Conservation (phyloP, 2,888 invertebrate species). For the Pasiphila rectangulata region DNA sequence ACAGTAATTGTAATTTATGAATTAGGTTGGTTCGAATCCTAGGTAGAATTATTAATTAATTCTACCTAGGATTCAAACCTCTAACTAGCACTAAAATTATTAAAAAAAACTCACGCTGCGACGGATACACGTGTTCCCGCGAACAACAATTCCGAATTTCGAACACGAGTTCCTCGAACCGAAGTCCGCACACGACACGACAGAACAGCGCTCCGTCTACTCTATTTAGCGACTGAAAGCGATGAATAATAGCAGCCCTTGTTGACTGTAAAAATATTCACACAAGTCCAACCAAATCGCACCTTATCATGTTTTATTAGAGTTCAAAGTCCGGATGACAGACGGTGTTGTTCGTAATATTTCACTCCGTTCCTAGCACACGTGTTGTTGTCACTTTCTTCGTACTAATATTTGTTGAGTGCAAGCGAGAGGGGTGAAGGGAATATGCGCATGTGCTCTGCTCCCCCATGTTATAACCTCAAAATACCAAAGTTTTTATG, state of each 20-base stretch:
- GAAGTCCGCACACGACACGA: slow-evolving; percentile 39
- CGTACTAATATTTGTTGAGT: slow-evolving; percentile 30
- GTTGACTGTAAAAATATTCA: slow-evolving; percentile 55
- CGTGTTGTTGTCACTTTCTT: slow-evolving; percentile 53
- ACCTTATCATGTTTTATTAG: slow-evolving; percentile 36
- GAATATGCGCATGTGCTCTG: slow-evolving; percentile 59
- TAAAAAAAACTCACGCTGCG: slow-evolving; percentile 27
- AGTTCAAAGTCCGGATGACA: slow-evolving; percentile 35
- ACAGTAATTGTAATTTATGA: no score
- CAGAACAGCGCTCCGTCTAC: slow-evolving; percentile 54
- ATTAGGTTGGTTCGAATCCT: no score
- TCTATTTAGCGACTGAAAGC: slow-evolving; percentile 48
- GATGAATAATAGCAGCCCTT: slow-evolving; percentile 48
- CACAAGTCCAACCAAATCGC: slow-evolving; percentile 38
- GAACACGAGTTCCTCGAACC: slow-evolving; percentile 26
- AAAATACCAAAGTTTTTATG: slow-evolving; percentile 56
- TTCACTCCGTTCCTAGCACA: slow-evolving; percentile 46
- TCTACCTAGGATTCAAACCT: slow-evolving; percentile 1
- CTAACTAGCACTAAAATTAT: slow-evolving; percentile 9
- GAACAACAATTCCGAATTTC: slow-evolving; percentile 21
- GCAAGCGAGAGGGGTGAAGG: slow-evolving; percentile 41
- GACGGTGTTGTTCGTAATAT: slow-evolving; percentile 45
- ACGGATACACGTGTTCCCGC: slow-evolving; percentile 29
- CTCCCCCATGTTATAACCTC: slow-evolving; percentile 46
- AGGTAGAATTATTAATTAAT: no score